phyloP scores from a whole-genome alignment of 2,113 vertebrate genomes.

The Theristicus caerulescens region DNA sequence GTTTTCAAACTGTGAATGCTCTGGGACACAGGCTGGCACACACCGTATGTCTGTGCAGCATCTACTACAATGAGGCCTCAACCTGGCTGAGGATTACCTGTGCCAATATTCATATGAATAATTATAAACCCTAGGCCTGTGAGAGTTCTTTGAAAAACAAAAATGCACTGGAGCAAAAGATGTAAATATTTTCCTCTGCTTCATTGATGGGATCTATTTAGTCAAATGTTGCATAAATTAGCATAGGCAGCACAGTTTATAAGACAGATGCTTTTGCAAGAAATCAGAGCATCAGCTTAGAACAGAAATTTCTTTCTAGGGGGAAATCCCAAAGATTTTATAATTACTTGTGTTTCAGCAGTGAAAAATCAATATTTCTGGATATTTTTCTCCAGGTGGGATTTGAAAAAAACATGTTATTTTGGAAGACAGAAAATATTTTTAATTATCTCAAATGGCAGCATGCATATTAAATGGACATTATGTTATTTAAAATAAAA shows the following conservation, averaged over 20 bases:
- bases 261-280: background rate
- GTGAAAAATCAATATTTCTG: background rate
- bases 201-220: background rate
- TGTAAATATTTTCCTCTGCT: background rate
- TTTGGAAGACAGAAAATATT: background rate
- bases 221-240: conserved; percentile 9
- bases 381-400: background rate
- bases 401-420: background rate
- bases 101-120: background rate
- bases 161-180: background rate
- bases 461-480: background rate
- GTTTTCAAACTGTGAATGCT: background rate
- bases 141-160: background rate
- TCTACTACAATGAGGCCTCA: background rate
- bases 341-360: background rate
- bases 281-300: background rate
- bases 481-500: background rate
- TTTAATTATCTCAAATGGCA: background rate
- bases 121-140: background rate
- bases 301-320: background rate
- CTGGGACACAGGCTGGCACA: background rate
- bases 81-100: background rate
- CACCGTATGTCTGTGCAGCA: background rate
- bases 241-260: background rate
- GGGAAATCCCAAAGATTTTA: background rate